These are phyloP conservation scores for Mythimna impura DNA, from an alignment of 2,888 invertebrate genomes.

Conservation along the genomic window DNA sequence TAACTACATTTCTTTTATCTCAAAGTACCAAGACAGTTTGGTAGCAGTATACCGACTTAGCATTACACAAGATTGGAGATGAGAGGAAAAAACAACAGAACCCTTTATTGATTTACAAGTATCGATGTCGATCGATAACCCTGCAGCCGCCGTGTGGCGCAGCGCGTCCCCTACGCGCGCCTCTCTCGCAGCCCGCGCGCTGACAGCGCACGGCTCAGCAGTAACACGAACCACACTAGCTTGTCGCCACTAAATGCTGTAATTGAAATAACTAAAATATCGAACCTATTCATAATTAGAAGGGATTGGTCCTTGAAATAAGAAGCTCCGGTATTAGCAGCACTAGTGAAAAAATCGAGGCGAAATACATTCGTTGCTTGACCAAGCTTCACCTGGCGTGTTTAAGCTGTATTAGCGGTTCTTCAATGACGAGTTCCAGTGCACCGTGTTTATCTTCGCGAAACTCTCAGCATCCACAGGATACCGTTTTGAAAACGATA, in stretches of 20 bases:
- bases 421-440: too few species aligned
- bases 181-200: not conserved
- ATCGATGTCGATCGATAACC: conserved; percentile 68
- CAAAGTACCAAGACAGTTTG: conserved; percentile 36
- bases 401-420: too few species aligned
- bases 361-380: too few species aligned
- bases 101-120: conserved; percentile 83
- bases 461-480: too few species aligned
- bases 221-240: not conserved
- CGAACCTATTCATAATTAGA: not conserved
- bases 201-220: not conserved
- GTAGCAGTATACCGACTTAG: conserved; percentile 39
- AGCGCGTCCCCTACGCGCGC: not conserved
- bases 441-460: too few species aligned
- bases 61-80: conserved; percentile 58
- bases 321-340: not conserved
- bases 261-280: not conserved
- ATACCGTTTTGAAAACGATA: too few species aligned
- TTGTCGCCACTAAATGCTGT: not conserved
- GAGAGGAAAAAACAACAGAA: conserved; percentile 64
- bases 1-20: not conserved
- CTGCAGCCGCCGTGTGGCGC: not conserved
- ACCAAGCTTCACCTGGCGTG: too few species aligned
- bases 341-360: too few species aligned
- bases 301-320: not conserved